Evolutionary conservation across 2,888 invertebrate species (phyloP).

Genomic region (Eudemis profundana): DNA sequence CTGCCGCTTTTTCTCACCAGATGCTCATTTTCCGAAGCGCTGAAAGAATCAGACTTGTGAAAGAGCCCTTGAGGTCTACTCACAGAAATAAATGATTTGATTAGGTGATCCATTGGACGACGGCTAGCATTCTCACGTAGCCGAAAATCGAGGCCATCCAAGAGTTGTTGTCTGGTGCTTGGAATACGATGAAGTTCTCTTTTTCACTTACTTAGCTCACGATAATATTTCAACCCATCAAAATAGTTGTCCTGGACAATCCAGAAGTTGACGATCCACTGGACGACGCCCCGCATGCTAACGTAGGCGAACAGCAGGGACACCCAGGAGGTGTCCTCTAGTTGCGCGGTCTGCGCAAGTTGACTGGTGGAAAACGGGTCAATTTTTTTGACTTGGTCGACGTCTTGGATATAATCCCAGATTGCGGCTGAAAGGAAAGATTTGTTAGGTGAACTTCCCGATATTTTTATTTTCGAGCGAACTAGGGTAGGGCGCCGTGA

Average conservation of each 20-base stretch:
- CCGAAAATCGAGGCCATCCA: too few species aligned
- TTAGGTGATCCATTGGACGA: too few species aligned
- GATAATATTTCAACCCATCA: constrained; percentile 59
- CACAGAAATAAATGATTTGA: too few species aligned
- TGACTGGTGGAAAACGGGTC: background rate
- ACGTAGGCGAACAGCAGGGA: constrained; percentile 65
- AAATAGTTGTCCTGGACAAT: constrained; percentile 72
- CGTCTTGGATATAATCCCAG: constrained; percentile 22
- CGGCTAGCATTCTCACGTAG: too few species aligned
- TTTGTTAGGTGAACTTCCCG: background rate
- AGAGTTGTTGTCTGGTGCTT: too few species aligned
- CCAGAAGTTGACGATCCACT: constrained; percentile 77
- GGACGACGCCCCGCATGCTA: constrained; percentile 69
- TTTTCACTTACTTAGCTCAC: constrained; percentile 58
- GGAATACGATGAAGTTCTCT: too few species aligned
- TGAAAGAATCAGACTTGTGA: too few species aligned
- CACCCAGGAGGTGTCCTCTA: constrained; percentile 73
- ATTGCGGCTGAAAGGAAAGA: constrained; percentile 3
- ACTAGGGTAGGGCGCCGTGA: too few species aligned
- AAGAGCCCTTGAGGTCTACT: too few species aligned
- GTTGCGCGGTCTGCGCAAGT: background rate
- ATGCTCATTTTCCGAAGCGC: too few species aligned
- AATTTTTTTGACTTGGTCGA: background rate
- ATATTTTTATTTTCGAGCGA: too few species aligned
- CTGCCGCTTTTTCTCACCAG: too few species aligned